Evolutionary conservation across 2,113 vertebrate genomes (phyloP).

Genomic region (Bagarius yarrelli): DNA sequence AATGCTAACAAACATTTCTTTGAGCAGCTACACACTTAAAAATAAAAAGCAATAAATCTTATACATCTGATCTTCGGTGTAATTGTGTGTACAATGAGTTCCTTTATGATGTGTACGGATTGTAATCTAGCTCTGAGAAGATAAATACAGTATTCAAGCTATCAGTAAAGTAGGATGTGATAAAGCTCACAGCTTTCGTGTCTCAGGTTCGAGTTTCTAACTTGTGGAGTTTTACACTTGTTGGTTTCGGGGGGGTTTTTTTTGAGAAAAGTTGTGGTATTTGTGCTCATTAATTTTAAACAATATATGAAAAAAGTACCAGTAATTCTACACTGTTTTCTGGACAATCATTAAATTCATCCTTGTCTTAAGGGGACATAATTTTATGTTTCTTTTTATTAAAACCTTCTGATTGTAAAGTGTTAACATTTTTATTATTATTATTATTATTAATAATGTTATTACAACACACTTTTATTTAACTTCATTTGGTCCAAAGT

Average conservation of each 20-base stretch:
- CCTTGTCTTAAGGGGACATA: too few relatives aligned
- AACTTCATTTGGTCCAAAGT: too few relatives aligned
- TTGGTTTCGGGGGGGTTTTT: neutral
- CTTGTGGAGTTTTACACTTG: neutral
- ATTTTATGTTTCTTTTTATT: too few relatives aligned
- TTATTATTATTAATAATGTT: too few relatives aligned
- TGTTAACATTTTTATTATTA: too few relatives aligned
- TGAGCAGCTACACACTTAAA: conserved; percentile 6
- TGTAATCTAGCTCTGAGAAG: neutral
- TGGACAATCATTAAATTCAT: neutral
- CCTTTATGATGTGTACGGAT: neutral
- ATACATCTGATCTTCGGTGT: neutral
- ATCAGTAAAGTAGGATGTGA: neutral
- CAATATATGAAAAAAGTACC: too few relatives aligned
- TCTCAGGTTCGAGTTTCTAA: neutral
- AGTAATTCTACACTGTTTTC: neutral
- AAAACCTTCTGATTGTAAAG: too few relatives aligned
- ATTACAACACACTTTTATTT: too few relatives aligned
- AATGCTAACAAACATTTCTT: neutral
- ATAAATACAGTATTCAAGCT: neutral
- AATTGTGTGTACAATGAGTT: neutral
- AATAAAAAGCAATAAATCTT: conserved; percentile 10
- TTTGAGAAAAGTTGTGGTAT: neutral
- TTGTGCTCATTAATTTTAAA: neutral
- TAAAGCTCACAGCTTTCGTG: neutral